Base-by-base conservation (phyloP, 2,797 vertebrate genomes). In the Aselliscus stoliczkanus region DNA sequence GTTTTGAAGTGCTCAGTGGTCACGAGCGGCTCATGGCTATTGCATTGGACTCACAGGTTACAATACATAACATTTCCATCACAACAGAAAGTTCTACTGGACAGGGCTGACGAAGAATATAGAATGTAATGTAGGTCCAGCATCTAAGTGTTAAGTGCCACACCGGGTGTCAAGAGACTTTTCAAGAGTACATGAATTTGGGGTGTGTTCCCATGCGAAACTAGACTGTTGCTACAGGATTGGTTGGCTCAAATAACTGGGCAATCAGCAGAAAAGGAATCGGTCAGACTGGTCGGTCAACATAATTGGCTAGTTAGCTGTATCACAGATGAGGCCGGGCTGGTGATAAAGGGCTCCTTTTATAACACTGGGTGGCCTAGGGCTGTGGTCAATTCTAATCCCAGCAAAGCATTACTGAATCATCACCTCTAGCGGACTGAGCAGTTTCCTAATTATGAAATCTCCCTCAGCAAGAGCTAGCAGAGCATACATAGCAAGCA, bases 1-100 rank as follows among this genome's bases (percentile, higher is more conserved):
- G 17, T 44, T 47, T 67, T 70, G 75, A 87, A 76, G 73, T 0
- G 25, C 14, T 93, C 39, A 44, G 0, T 0, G n/a, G 47, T 34
- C 25, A 34, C 8, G 2, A 0, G 18, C 25, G 42, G 14, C 67
- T 42, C 27, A 0, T 0, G 6, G 25, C 11, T 29, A 5, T 3
- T 1, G 2, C 1, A 0, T 0, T 13, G 52, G 18, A 12, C 9
- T 4, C 0, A 0, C 2, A 5, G 29, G 5, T 11, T 4, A 13
- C n/a, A n/a, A n/a, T n/a, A n/a, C 2, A 13, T 5, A 25, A 17
- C 29, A 31, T 1, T 34, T 25, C 42, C 0, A 0, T 47, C 31
- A 9, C 11, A 15, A 9, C 37, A 4, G 29, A 23, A 67, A 70
- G 44, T 47, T 58, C 75, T 6, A 0, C 1, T 6, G 27, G 31